Evolutionary conservation across 2,113 vertebrate genomes (phyloP).

Genomic region (Labeo catla): DNA sequence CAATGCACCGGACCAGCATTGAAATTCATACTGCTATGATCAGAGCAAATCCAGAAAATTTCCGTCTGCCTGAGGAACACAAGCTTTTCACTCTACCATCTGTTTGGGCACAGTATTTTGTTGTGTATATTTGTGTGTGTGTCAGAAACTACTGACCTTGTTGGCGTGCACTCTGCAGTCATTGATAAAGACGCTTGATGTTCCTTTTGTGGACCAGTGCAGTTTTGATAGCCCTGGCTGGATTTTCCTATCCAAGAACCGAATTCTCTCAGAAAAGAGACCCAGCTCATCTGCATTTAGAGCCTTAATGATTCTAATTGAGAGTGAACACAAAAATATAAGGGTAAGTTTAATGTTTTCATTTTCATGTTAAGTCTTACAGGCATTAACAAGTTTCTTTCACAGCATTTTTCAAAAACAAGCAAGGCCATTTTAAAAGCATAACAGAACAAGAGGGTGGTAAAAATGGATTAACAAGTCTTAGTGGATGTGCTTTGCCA

Average conservation of each 20-base stretch:
- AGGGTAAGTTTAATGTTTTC: neutral
- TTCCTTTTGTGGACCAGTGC: slow-evolving; percentile 79
- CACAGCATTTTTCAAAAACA: slow-evolving; percentile 18
- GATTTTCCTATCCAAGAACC: slow-evolving; percentile 82
- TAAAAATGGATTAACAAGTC: slow-evolving; percentile 48
- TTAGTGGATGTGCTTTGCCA: slow-evolving; percentile 41
- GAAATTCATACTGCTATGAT: neutral
- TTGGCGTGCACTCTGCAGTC: slow-evolving; percentile 81
- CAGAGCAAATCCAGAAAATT: neutral
- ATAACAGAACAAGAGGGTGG: slow-evolving; percentile 37
- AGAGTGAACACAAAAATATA: slow-evolving; percentile 8
- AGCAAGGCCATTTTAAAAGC: slow-evolving; percentile 41
- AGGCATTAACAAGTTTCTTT: slow-evolving; percentile 6
- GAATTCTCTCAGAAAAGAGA: slow-evolving; percentile 82
- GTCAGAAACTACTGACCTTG: slow-evolving; percentile 75
- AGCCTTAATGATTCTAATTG: slow-evolving; percentile 77
- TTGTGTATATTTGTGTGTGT: slow-evolving; percentile 4
- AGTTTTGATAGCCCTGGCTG: slow-evolving; percentile 83
- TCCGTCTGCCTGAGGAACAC: neutral
- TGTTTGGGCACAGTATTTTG: neutral
- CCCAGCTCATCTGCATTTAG: slow-evolving; percentile 79
- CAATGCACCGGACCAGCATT: neutral
- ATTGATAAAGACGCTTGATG: slow-evolving; percentile 75
- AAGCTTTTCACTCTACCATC: neutral
- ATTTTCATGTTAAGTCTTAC: neutral